Conservation (phyloP, 2,888 invertebrate genomes). For the Drosophila rubida region DNA sequence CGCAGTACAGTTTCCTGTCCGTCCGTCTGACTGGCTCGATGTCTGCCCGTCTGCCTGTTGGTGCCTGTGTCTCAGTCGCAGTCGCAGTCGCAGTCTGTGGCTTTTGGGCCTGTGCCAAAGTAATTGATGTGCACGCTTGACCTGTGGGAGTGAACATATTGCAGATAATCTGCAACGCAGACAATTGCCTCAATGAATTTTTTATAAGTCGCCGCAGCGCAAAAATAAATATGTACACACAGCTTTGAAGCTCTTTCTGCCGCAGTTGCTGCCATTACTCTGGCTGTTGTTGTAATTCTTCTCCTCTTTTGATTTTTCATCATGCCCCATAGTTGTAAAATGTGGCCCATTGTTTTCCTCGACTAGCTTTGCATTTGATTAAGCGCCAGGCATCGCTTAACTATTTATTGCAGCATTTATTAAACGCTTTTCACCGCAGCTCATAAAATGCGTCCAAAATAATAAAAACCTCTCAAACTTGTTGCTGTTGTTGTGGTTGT, state of each 20-base stretch:
- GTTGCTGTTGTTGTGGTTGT: conserved; percentile 10
- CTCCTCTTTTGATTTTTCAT: conserved; percentile 47
- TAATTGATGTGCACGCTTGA: conserved; percentile 84
- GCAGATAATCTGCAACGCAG: conserved; percentile 83
- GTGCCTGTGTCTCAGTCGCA: conserved; percentile 42
- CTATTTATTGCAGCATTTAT: conserved; percentile 71
- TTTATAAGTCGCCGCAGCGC: conserved; percentile 71
- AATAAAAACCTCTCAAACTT: conserved; percentile 19
- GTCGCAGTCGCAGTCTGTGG: conserved; percentile 41
- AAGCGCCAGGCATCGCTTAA: conserved; percentile 60
- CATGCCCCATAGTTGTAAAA: conserved; percentile 67
- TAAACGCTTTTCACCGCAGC: conserved; percentile 71
- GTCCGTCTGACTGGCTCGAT: conserved; percentile 39
- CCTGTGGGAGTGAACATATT: conserved; percentile 84
- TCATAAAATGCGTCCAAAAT: conserved; percentile 48
- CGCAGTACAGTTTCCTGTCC: conserved; percentile 45
- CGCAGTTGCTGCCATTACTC: not conserved
- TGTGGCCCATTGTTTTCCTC: conserved; percentile 69
- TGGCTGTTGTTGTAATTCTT: not conserved
- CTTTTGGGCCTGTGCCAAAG: conserved; percentile 82
- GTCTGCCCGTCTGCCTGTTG: conserved; percentile 42
- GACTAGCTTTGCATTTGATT: conserved; percentile 63
- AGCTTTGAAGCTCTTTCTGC: not conserved
- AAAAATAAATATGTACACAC: conserved; percentile 22
- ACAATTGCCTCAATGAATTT: conserved; percentile 81